Percentiles rank a stretch among this genome's conserved stretches.
These are phyloP conservation scores for Drosophila nigrodunni DNA, from an alignment of 1,140 invertebrate species.

Conservation along the genomic window DNA sequence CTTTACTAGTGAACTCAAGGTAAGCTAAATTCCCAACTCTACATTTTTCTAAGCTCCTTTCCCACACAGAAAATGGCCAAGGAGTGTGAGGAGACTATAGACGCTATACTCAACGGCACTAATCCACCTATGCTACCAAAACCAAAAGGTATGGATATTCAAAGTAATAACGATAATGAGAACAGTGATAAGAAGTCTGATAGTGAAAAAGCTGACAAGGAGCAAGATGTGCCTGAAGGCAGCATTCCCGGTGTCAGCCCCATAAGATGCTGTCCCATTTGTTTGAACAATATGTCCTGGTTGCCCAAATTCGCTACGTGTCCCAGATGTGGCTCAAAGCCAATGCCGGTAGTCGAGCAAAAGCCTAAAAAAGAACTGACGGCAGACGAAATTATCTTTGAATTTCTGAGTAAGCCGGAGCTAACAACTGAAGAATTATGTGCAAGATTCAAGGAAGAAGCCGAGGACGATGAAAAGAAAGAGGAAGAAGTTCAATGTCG, in stretches of 20 bases:
- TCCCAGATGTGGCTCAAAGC: constrained; percentile 35
- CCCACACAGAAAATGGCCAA: constrained; percentile 56
- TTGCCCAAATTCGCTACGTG: constrained; percentile 53
- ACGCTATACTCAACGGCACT: neutral
- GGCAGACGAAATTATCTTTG: constrained; percentile 43
- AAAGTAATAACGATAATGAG: neutral
- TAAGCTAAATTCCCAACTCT: neutral
- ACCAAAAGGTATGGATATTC: neutral
- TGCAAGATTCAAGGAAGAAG: neutral
- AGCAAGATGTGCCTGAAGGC: neutral
- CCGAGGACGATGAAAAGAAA: neutral
- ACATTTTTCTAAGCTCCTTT: too few relatives aligned
- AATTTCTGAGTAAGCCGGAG: constrained; percentile 19
- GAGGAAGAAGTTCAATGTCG: neutral
- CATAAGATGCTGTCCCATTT: constrained; percentile 63
- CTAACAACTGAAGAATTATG: constrained; percentile 27
- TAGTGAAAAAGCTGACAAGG: neutral
- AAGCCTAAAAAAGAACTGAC: neutral
- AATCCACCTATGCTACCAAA: neutral
- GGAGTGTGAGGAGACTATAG: constrained; percentile 41
- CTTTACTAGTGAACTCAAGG: constrained; percentile 59
- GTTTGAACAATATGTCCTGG: constrained; percentile 57
- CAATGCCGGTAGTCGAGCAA: neutral
- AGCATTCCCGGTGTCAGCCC: constrained; percentile 17
- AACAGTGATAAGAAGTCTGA: neutral